These are phyloP conservation scores for Ctenodactylus gundi DNA, from an alignment of 2,113 vertebrate species.

Conservation along the genomic window DNA sequence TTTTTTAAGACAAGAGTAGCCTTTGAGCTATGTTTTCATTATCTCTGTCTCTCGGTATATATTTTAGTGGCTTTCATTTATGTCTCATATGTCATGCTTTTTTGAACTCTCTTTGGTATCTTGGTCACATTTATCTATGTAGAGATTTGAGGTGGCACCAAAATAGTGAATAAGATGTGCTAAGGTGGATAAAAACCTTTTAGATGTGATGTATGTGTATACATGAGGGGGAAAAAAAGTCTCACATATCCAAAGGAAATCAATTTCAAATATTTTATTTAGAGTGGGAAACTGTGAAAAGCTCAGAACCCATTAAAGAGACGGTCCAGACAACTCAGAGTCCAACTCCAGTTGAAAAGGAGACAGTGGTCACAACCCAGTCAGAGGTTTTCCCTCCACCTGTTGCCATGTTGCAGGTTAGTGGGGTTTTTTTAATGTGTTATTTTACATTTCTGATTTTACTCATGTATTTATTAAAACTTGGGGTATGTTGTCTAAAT, in stretches of 20 bases:
- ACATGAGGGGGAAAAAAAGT: not conserved
- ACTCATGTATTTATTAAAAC: not conserved
- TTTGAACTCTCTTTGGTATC: not conserved
- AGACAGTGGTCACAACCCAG: conserved; percentile 86
- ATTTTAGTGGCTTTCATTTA: conserved; percentile 16
- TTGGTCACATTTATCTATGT: not conserved
- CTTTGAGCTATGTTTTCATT: not conserved
- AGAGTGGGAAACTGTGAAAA: conserved; percentile 97
- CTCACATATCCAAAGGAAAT: conserved; percentile 23
- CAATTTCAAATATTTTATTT: conserved; percentile 69
- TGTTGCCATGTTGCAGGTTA: conserved; percentile 97
- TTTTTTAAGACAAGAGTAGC: not conserved
- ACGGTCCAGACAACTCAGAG: conserved; percentile 81
- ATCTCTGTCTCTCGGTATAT: not conserved
- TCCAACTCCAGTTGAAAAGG: conserved; percentile 84
- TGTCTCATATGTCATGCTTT: not conserved
- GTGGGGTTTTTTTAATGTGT: conserved; percentile 14
- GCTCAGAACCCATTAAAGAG: conserved; percentile 89
- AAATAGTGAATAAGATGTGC: not conserved
- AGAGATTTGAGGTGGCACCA: not conserved
- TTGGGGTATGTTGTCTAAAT: not conserved
- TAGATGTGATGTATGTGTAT: not conserved
- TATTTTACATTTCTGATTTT: not conserved
- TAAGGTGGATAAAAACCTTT: not conserved
- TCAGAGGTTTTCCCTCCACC: conserved; percentile 92